Percentiles rank a stretch among this genome's conserved stretches.
These are phyloP conservation scores for Lepisosteus osseus DNA, from an alignment of 2,113 vertebrate genomes.

Conservation along the genomic window DNA sequence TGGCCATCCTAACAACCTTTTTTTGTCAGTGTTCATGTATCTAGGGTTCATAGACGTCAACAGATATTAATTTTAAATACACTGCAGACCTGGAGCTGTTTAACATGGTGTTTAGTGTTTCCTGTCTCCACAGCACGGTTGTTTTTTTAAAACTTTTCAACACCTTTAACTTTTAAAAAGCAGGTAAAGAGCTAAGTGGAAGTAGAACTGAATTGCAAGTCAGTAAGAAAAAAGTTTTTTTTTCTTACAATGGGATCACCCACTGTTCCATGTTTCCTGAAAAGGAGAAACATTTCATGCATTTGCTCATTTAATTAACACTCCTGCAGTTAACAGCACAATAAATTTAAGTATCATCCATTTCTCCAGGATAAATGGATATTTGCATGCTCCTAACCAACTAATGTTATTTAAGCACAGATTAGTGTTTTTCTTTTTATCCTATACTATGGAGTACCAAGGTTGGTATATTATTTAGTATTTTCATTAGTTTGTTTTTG, in stretches of 20 bases:
- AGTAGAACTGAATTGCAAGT: neutral
- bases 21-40: neutral
- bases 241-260: neutral
- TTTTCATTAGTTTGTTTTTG: too few relatives aligned
- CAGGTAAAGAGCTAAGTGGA: too few relatives aligned
- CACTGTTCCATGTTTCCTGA: neutral
- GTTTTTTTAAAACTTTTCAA: too few relatives aligned
- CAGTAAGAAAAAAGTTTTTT: neutral
- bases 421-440: too few relatives aligned
- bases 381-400: conserved; percentile 50
- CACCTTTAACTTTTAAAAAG: too few relatives aligned
- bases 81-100: too few relatives aligned
- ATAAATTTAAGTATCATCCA: conserved; percentile 27
- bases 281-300: too few relatives aligned
- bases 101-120: too few relatives aligned
- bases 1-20: neutral
- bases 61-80: too few relatives aligned
- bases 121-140: too few relatives aligned
- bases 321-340: conserved; percentile 17
- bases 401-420: conserved; percentile 27
- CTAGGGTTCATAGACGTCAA: neutral
- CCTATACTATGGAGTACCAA: too few relatives aligned
- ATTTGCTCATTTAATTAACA: neutral
- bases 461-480: too few relatives aligned
- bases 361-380: conserved; percentile 43